These are phyloP conservation scores for Schizopygopsis malacanthus DNA, from an alignment of 2,797 vertebrate genomes.

Conservation along the genomic window DNA sequence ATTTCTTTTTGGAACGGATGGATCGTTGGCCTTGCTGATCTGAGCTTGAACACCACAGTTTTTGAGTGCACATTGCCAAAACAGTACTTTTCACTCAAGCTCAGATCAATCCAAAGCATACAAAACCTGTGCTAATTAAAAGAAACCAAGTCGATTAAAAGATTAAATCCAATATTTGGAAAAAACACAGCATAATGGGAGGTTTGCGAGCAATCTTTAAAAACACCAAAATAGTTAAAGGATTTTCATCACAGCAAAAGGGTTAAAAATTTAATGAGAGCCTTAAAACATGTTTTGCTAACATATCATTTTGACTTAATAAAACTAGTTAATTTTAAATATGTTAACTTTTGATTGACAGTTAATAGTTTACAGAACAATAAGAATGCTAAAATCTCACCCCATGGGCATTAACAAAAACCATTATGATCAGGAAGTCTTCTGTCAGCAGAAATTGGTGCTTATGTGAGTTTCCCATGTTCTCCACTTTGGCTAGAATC, in stretches of 20 bases:
- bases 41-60: not conserved
- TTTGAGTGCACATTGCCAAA: not conserved
- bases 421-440: not conserved
- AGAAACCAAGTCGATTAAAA: not conserved
- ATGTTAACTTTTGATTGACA: no score
- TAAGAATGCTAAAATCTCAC: not conserved
- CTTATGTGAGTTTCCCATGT: constrained; percentile 35
- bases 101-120: not conserved
- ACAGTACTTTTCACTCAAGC: no score
- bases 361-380: not conserved
- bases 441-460: constrained; percentile 32
- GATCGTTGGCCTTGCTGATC: not conserved
- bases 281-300: not conserved
- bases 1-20: not conserved
- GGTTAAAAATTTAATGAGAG: not conserved
- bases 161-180: not conserved
- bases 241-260: not conserved
- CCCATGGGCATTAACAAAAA: constrained; percentile 18
- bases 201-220: not conserved
- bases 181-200: not conserved
- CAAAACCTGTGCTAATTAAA: not conserved
- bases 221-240: not conserved
- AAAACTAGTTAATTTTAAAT: not conserved
- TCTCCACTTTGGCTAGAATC: constrained; percentile 35
- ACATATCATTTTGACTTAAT: not conserved